phyloP scores from a whole-genome alignment of 2,888 invertebrate genomes.

The Carterocephalus palaemon region DNA sequence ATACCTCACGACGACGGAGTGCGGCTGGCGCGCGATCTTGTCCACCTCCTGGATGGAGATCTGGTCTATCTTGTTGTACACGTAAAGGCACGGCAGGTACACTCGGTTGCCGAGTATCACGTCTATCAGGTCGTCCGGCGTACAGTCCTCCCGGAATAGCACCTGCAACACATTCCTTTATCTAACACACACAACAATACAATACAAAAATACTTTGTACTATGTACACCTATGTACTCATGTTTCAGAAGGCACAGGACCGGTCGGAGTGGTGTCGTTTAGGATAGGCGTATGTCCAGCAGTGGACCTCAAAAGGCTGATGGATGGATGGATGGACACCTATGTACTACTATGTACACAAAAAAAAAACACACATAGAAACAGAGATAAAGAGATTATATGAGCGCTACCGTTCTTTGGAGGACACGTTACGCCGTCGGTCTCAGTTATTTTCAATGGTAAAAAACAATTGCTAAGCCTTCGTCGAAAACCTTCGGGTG shows the following conservation, averaged over 20 bases:
- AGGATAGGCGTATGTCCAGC: too few relatives aligned
- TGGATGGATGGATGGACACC: too few relatives aligned
- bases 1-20: conserved; percentile 95
- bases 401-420: too few relatives aligned
- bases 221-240: background rate
- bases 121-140: conserved; percentile 98
- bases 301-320: too few relatives aligned
- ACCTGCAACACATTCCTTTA: conserved; percentile 69
- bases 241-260: too few relatives aligned
- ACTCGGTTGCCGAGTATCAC: conserved; percentile 97
- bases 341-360: background rate
- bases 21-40: conserved; percentile 90
- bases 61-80: conserved; percentile 99
- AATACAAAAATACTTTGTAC: background rate
- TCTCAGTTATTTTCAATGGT: too few relatives aligned
- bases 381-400: background rate
- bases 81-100: conserved; percentile 98
- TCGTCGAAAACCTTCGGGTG: too few relatives aligned
- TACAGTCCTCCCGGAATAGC: conserved; percentile 96
- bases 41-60: conserved; percentile 99
- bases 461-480: too few relatives aligned
- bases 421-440: too few relatives aligned
- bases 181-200: too few relatives aligned
- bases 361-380: background rate
- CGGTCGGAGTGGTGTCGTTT: too few relatives aligned